A percentile compares a stretch with the other conserved stretches of the same genome.
Evolutionary conservation across 2,888 invertebrate species (phyloP).

Genomic region (Orchestes rusci): DNA sequence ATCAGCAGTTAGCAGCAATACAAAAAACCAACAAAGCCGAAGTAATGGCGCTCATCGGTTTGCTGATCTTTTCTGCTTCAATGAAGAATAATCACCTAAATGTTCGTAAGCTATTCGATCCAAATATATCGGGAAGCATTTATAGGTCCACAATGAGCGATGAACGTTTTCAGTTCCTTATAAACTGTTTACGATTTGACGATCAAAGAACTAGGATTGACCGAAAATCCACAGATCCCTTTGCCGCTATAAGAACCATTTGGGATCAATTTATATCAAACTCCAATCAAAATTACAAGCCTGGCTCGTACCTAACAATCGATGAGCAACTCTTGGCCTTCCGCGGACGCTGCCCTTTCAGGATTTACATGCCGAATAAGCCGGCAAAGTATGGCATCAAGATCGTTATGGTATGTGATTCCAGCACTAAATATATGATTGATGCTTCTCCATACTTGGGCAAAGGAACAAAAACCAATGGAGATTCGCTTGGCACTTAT

Average conservation of each 20-base stretch:
- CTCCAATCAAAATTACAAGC: constrained; percentile 10
- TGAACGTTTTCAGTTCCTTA: constrained; percentile 12
- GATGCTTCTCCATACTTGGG: constrained; percentile 23
- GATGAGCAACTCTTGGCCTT: constrained; percentile 16
- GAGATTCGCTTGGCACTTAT: constrained; percentile 28
- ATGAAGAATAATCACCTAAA: constrained; percentile 9
- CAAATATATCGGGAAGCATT: constrained; percentile 2
- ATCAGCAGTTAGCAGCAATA: no score
- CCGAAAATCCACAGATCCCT: constrained; percentile 18
- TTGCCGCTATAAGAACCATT: constrained; percentile 19
- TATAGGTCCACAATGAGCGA: constrained; percentile 10
- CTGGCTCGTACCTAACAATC: constrained; percentile 13
- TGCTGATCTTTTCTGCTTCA: constrained; percentile 2
- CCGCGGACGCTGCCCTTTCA: constrained; percentile 22
- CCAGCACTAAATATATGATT: constrained; percentile 13
- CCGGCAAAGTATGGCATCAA: constrained; percentile 8
- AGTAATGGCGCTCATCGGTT: constrained; percentile 1
- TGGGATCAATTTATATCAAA: constrained; percentile 26
- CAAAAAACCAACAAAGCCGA: neutral
- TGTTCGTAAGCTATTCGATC: constrained; percentile 8
- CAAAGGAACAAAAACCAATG: constrained; percentile 31
- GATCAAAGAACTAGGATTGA: constrained; percentile 6
- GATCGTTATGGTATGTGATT: constrained; percentile 31
- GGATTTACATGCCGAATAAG: constrained; percentile 14
- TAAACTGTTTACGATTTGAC: constrained; percentile 10